Evolutionary conservation across 1,140 invertebrate species (phyloP).

Genomic region (Forficula auricularia): DNA sequence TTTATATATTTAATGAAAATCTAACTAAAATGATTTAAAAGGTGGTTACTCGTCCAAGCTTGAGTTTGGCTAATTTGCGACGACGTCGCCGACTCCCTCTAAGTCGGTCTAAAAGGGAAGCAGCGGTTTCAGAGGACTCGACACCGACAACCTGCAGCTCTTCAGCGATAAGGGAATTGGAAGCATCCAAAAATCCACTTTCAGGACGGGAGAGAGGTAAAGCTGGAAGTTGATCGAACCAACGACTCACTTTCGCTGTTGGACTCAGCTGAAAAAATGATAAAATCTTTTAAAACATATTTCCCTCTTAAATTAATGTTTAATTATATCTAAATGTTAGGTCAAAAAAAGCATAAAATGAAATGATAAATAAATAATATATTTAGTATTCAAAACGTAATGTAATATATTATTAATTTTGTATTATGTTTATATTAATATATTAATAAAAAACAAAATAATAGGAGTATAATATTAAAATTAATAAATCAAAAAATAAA

Average conservation of each 20-base stretch:
- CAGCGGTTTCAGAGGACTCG: conserved; percentile 31
- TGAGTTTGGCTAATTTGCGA: conserved; percentile 38
- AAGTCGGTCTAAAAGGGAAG: conserved; percentile 38
- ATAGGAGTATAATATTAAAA: too few relatives aligned
- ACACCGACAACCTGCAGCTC: conserved; percentile 23
- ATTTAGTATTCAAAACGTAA: too few relatives aligned
- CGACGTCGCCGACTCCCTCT: conserved; percentile 46
- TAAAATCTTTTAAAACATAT: too few relatives aligned
- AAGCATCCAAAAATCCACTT: conserved; percentile 47
- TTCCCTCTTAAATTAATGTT: too few relatives aligned
- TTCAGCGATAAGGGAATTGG: neutral
- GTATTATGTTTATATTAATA: too few relatives aligned
- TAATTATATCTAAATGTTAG: too few relatives aligned
- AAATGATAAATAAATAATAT: neutral
- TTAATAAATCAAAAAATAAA: too few relatives aligned
- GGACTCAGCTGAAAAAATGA: conserved; percentile 38
- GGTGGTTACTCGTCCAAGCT: conserved; percentile 43
- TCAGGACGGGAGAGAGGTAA: conserved; percentile 44
- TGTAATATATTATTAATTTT: too few relatives aligned
- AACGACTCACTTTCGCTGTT: conserved; percentile 49
- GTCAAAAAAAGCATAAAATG: conserved; percentile 2
- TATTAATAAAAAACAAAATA: too few relatives aligned
- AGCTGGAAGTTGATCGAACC: conserved; percentile 46
- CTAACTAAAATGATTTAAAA: too few relatives aligned
- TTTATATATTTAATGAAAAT: too few relatives aligned